phyloP scores from a whole-genome alignment of 30 jellyfish, hydroid and myxozoan genomes.

The Rhopilema esculentum region DNA sequence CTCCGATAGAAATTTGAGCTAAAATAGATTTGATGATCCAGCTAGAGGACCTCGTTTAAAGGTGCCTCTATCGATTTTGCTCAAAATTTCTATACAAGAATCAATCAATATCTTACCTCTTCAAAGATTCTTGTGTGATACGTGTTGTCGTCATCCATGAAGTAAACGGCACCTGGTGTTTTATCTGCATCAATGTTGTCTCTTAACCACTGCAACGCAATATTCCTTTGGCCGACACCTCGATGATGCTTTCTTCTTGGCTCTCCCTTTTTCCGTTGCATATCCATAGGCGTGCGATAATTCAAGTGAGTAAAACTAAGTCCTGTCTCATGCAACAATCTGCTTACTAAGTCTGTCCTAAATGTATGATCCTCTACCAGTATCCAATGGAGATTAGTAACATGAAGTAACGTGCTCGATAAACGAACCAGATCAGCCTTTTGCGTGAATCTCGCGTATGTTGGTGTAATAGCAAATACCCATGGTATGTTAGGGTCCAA shows the following conservation, averaged over 20 bases:
- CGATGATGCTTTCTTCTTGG: constrained; percentile 94
- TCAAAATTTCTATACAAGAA: too few species aligned
- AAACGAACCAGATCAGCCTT: constrained; percentile 94
- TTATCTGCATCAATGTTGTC: constrained; percentile 85
- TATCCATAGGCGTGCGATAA: constrained; percentile 82
- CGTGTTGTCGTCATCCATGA: constrained; percentile 99
- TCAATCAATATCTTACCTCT: constrained; percentile 71
- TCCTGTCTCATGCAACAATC: constrained; percentile 88
- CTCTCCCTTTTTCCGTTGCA: constrained; percentile 93
- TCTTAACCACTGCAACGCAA: constrained; percentile 89
- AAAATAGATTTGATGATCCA: too few species aligned
- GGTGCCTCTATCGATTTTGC: too few species aligned
- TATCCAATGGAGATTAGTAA: constrained; percentile 94
- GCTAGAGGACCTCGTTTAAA: too few species aligned
- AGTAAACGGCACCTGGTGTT: constrained; percentile 95
- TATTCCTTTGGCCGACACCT: constrained; percentile 94
- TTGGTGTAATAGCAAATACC: constrained; percentile 97
- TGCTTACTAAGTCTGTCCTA: constrained; percentile 87
- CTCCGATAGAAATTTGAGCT: too few species aligned
- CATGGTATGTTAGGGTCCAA: constrained; percentile 94
- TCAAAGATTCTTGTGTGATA: constrained; percentile 88
- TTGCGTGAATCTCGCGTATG: constrained; percentile 93
- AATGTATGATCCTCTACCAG: constrained; percentile 89
- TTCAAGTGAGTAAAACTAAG: constrained; percentile 93
- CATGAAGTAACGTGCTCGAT: constrained; percentile 86